phyloP scores from a whole-genome alignment of 2,797 vertebrate species.

The Pangasius larnaudii region DNA sequence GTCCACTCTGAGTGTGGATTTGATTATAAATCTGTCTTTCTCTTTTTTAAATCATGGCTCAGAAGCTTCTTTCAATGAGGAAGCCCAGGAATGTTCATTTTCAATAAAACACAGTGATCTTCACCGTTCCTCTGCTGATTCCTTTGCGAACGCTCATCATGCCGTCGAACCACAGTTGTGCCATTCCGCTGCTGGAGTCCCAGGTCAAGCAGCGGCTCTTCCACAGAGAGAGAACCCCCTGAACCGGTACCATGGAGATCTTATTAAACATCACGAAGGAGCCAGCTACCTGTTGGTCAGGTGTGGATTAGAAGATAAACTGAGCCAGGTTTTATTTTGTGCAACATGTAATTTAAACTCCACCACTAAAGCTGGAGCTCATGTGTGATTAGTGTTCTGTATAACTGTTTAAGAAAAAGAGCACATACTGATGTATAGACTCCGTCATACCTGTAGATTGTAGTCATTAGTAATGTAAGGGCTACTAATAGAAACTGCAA shows the following conservation, averaged over 20 bases:
- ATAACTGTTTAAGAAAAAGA: neutral
- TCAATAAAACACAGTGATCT: neutral
- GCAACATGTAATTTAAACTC: neutral
- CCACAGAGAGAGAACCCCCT: neutral
- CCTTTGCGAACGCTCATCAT: constrained; percentile 37
- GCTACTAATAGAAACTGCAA: neutral
- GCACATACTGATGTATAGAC: neutral
- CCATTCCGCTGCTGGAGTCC: constrained; percentile 41
- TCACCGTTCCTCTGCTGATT: constrained; percentile 26
- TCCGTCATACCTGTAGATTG: neutral
- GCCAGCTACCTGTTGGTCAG: neutral
- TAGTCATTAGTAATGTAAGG: rapidly evolving
- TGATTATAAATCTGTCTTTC: neutral
- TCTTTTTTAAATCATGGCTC: neutral
- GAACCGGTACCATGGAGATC: neutral
- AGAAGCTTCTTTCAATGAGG: neutral
- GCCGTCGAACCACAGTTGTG: constrained; percentile 33
- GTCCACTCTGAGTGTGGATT: neutral
- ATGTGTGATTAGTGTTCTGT: neutral
- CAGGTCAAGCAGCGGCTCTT: constrained; percentile 33
- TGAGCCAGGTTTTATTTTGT: neutral
- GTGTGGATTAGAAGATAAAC: neutral
- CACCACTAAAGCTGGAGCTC: neutral
- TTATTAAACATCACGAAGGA: rapidly evolving
- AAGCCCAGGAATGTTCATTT: neutral